Conservation (phyloP, 2,888 invertebrate genomes). For the Chironomus riparius region DNA sequence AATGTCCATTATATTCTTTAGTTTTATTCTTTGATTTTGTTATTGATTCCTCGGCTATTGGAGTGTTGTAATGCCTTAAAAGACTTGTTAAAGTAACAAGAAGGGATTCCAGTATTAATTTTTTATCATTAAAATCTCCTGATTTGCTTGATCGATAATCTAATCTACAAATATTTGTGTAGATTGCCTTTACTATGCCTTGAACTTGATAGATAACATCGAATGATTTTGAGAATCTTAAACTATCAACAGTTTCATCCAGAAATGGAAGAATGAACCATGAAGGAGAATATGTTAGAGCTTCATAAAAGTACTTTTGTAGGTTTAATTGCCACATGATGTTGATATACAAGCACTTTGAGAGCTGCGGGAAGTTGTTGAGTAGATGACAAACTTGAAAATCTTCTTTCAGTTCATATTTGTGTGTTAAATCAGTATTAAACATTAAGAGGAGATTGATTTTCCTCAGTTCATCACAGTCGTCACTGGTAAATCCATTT, state of each 20-base stretch:
- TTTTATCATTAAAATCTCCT: conserved; percentile 30
- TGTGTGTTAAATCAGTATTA: conserved; percentile 35
- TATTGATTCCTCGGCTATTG: conserved; percentile 34
- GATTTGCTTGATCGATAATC: conserved; percentile 29
- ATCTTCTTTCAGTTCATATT: conserved; percentile 34
- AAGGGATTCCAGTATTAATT: conserved; percentile 31
- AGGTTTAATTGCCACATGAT: conserved; percentile 35
- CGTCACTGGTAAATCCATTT: conserved; percentile 30
- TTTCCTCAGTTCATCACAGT: conserved; percentile 33
- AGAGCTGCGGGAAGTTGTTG: conserved; percentile 34
- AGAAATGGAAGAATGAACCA: conserved; percentile 37
- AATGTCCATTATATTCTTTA: conserved; percentile 34
- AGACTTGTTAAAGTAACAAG: conserved; percentile 31
- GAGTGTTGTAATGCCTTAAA: conserved; percentile 35
- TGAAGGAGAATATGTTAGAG: conserved; percentile 33
- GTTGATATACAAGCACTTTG: conserved; percentile 34
- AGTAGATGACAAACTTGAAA: conserved; percentile 33
- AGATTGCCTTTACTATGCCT: conserved; percentile 32
- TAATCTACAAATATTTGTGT: conserved; percentile 33
- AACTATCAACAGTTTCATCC: conserved; percentile 33
- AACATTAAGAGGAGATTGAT: conserved; percentile 35
- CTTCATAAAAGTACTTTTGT: conserved; percentile 35
- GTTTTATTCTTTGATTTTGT: conserved; percentile 32
- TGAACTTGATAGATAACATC: conserved; percentile 34
- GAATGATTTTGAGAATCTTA: conserved; percentile 34